Evolutionary conservation across 2,113 vertebrate genomes (phyloP), one percentile per base, ranked within the genome.

Genomic region (Indicator maculatus): DNA sequence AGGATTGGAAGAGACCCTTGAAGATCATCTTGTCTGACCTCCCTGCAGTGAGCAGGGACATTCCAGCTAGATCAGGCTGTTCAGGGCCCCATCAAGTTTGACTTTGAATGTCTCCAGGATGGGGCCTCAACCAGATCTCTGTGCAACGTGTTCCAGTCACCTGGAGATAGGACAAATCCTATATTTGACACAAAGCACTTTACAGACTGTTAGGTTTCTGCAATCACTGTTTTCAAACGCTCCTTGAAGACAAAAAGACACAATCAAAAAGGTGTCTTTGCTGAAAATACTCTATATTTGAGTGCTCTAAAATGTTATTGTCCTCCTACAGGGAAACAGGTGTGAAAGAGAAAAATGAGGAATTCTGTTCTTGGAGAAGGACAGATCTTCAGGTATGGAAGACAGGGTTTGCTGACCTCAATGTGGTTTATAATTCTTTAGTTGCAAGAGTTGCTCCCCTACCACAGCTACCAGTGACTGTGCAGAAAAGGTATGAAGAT

Each of bases 231-330:
- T 66, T 82, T 33, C 30, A 93, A 75, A 73, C 44, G 20, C 18
- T 78, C 64, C 31, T 10, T 31, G 56, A 94, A 79, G 23, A 70
- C 24, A 55, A 59, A 56, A 86, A 86, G 12, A 36, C 6, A 33
- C 12, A 63, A 55, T 1, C 3, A 7, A 1, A 44, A 47, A 28
- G 4, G 2, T 3, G 19, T 27, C 5, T 80, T 58, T 75, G 18
- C 39, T 70, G 36, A 70, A 39, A 65, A 74, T 61, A 56, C 11
- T 28, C 33, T 16, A 2, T 50, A 18, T 55, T 86, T 80, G 31
- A 56, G 41, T 44, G 6, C 9, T 52, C 28, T 90, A 60, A 59
- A 74, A 53, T 67, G 7, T 11, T 81, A 14, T 71, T 86, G 86
- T 89, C 26, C 2, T 11, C 12, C 67, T 53, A n/a, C 18, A 66